Evolutionary conservation across 2,113 vertebrate genomes (phyloP).

Genomic region (Clinocottus analis): DNA sequence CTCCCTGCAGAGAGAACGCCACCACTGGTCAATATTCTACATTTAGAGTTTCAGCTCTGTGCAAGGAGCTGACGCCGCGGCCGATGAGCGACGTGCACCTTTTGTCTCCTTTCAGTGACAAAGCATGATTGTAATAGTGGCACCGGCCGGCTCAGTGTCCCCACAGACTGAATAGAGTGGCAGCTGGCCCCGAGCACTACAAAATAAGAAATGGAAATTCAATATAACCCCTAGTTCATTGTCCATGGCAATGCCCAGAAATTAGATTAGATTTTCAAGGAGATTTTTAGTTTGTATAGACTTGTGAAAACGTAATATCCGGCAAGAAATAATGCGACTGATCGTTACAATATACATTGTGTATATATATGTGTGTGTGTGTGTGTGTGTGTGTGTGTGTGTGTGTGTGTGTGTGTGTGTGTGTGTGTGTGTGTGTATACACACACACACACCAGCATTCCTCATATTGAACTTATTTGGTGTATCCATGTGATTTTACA

Average conservation of each 20-base stretch:
- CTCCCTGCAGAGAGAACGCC: conserved; percentile 8
- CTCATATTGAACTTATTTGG: not conserved
- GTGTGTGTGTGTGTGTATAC: no score
- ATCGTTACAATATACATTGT: not conserved
- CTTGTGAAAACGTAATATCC: not conserved
- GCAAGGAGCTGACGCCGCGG: conserved; percentile 62
- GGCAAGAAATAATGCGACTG: conserved; percentile 6
- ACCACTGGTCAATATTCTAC: conserved; percentile 1
- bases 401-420: no score
- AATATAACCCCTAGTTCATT: conserved; percentile 6
- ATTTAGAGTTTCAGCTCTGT: conserved; percentile 28
- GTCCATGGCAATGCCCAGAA: not conserved
- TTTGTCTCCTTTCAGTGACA: conserved; percentile 69
- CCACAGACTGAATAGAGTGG: conserved; percentile 30
- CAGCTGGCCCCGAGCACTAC: conserved; percentile 34
- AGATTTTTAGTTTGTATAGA: not conserved
- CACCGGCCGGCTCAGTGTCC: conserved; percentile 35
- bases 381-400: no score
- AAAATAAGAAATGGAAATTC: conserved; percentile 12
- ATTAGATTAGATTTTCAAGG: not conserved
- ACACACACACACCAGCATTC: no score
- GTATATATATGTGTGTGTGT: no score
- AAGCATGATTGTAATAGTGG: conserved; percentile 59
- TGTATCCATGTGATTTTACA: conserved; percentile 6
- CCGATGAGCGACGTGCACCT: conserved; percentile 51